Evolutionary conservation across 2,797 vertebrate species (phyloP).

Genomic region (Melanotaenia nigrans): DNA sequence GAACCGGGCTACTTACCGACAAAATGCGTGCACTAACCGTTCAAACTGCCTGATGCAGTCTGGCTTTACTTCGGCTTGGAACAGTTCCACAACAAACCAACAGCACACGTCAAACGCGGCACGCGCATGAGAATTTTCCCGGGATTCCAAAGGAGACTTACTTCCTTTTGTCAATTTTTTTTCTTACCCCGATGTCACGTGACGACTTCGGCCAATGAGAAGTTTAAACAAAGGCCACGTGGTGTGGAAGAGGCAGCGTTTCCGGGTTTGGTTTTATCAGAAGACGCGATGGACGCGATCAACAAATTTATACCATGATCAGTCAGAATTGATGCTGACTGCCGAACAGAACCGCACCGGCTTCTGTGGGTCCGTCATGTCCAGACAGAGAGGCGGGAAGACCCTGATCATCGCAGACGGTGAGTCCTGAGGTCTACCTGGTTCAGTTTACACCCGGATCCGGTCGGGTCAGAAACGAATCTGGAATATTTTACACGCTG

Average conservation of each 20-base stretch:
- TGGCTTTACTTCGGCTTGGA: slow-evolving; percentile 1
- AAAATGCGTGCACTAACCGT: slow-evolving; percentile 23
- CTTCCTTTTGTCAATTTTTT: background rate
- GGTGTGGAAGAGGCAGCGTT: background rate
- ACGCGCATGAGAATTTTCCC: slow-evolving; percentile 23
- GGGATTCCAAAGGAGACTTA: slow-evolving; percentile 2
- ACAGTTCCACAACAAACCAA: background rate
- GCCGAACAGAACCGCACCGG: background rate
- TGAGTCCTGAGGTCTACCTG: slow-evolving; percentile 28
- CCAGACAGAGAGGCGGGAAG: slow-evolving; percentile 56
- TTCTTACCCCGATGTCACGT: slow-evolving; percentile 19
- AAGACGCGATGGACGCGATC: slow-evolving; percentile 7
- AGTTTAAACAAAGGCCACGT: slow-evolving; percentile 23
- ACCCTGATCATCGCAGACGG: slow-evolving; percentile 74
- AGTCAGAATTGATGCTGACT: background rate
- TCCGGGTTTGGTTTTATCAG: slow-evolving; percentile 36
- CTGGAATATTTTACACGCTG: too few species aligned
- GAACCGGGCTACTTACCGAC: background rate
- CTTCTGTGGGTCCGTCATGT: slow-evolving; percentile 54
- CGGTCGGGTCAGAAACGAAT: too few species aligned
- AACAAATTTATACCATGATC: background rate
- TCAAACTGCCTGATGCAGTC: background rate
- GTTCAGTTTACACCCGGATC: background rate
- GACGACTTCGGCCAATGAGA: slow-evolving; percentile 40
- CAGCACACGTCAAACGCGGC: background rate